These are phyloP conservation scores for Copsychus sechellarum DNA, from an alignment of 2,113 vertebrate genomes.

Conservation along the genomic window DNA sequence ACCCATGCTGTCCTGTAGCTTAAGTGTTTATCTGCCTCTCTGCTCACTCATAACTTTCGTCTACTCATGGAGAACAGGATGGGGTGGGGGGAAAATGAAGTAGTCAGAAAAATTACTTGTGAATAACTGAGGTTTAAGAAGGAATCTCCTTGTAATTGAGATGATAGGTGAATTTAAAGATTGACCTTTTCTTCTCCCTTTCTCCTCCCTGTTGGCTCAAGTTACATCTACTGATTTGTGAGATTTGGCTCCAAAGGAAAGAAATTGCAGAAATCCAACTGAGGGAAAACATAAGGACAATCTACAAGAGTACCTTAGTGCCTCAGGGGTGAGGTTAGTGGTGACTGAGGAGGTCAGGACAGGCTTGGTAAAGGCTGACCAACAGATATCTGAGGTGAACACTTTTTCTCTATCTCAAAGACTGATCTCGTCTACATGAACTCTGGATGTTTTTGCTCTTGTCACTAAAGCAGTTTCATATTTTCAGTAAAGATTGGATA, in stretches of 20 bases:
- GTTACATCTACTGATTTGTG: not conserved
- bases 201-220: not conserved
- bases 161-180: not conserved
- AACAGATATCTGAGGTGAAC: not conserved
- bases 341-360: not conserved
- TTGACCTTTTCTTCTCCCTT: not conserved
- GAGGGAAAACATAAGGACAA: not conserved
- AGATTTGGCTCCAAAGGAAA: not conserved
- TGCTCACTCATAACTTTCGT: not conserved
- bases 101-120: not conserved
- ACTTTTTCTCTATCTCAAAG: not conserved
- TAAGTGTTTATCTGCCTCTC: not conserved
- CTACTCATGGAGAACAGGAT: not conserved
- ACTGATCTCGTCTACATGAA: not conserved
- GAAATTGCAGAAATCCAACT: not conserved
- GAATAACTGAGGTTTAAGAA: not conserved
- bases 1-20: not conserved
- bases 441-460: not conserved
- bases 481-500: not conserved
- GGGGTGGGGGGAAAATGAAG: fast-evolving
- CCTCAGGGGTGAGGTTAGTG: not conserved
- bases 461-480: not conserved
- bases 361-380: not conserved
- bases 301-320: not conserved
- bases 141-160: not conserved